Percentiles rank a stretch among this genome's conserved stretches.
phyloP scores from a whole-genome alignment of 2,797 vertebrate genomes.

The Phaenicophaeus curvirostris region DNA sequence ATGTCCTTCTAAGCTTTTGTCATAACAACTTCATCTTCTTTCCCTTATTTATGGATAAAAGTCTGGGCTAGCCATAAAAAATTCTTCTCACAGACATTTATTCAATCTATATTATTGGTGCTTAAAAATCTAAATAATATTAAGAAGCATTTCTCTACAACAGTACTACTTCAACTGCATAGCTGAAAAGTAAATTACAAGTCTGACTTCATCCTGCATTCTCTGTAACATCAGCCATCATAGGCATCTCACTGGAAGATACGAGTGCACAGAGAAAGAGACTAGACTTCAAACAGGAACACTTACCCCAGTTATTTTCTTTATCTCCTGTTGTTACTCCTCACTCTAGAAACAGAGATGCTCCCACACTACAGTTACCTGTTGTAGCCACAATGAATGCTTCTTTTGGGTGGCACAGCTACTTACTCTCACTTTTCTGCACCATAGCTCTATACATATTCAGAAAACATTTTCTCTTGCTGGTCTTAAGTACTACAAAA shows the following conservation, averaged over 20 bases:
- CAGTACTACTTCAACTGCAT: neutral
- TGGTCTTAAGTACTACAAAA: neutral
- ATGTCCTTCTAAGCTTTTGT: neutral
- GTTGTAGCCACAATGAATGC: neutral
- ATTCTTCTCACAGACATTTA: neutral
- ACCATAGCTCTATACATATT: neutral
- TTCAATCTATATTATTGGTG: neutral
- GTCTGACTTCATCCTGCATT: neutral
- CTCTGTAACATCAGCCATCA: neutral
- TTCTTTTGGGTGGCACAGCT: neutral
- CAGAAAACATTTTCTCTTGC: neutral
- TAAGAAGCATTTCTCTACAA: neutral
- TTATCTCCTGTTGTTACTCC: neutral
- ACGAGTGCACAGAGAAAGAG: neutral
- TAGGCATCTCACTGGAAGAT: neutral
- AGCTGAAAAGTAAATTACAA: neutral
- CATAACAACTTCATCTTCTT: neutral
- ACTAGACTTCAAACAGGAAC: neutral
- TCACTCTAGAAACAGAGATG: neutral
- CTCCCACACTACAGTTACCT: neutral
- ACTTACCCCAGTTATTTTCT: neutral
- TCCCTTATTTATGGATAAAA: neutral
- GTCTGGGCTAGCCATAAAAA: neutral
- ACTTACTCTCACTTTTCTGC: neutral
- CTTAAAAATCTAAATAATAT: neutral